Conservation (phyloP, 2,888 invertebrate genomes). For the Stramonita haemastoma region DNA sequence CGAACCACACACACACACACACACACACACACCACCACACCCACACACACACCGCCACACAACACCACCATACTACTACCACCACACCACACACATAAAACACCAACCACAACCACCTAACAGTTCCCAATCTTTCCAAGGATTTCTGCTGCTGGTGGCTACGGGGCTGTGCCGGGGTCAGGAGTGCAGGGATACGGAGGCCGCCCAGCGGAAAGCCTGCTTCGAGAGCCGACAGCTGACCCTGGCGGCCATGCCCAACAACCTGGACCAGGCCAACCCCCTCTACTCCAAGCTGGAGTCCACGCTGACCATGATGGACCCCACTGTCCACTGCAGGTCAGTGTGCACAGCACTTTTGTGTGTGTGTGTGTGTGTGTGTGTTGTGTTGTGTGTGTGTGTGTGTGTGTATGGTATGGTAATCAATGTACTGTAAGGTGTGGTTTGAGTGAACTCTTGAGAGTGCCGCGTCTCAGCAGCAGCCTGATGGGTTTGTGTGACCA, state of each 20-base stretch:
- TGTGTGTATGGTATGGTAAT: no score
- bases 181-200: background rate
- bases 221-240: background rate
- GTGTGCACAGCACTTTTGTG: background rate
- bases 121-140: background rate
- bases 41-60: no score
- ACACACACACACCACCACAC: no score
- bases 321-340: slow-evolving; percentile 3
- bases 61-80: no score
- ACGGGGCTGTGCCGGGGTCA: background rate
- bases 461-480: no score
- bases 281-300: background rate
- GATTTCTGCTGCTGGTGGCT: background rate
- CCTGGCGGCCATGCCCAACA: background rate
- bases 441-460: no score
- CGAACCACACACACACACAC: no score
- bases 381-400: no score
- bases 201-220: background rate
- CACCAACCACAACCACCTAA: no score
- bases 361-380: background rate
- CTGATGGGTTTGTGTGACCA: no score
- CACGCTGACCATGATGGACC: slow-evolving; percentile 32
- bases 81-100: no score
- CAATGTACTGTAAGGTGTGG: no score
- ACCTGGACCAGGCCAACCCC: background rate